Conservation (phyloP, 2,888 invertebrate genomes). For the Drosophila kuntzei region DNA sequence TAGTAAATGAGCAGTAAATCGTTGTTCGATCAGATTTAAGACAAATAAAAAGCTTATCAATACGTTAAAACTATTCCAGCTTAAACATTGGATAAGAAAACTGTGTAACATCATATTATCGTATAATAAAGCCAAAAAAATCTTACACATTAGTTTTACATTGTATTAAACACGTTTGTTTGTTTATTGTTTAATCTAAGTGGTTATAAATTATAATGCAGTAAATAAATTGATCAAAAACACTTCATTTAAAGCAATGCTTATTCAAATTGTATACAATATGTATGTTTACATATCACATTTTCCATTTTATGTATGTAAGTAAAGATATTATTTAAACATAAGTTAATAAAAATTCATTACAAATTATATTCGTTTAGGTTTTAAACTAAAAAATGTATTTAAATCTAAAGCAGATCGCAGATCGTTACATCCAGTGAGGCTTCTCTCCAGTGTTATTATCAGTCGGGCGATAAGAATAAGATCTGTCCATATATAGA, state of each 20-base stretch:
- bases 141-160: not conserved
- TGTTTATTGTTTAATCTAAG: not conserved
- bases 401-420: not conserved
- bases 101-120: not conserved
- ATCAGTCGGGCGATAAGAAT: slow-evolving; percentile 9
- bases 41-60: not conserved
- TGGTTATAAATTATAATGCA: not conserved
- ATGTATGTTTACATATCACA: slow-evolving; percentile 8
- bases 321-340: not conserved
- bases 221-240: not conserved
- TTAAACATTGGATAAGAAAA: not conserved
- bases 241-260: not conserved
- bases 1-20: not conserved
- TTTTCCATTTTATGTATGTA: slow-evolving; percentile 5
- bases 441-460: slow-evolving; percentile 4
- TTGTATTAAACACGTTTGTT: not conserved
- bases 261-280: not conserved
- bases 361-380: slow-evolving; percentile 1
- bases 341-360: slow-evolving; percentile 13
- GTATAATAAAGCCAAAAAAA: not conserved
- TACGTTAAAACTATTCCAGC: not conserved
- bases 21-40: not conserved
- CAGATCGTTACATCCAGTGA: slow-evolving; percentile 18
- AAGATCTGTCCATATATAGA: not conserved
- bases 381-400: not conserved